Conservation (phyloP, 2,797 vertebrate species). For the Manis pentadactyla region DNA sequence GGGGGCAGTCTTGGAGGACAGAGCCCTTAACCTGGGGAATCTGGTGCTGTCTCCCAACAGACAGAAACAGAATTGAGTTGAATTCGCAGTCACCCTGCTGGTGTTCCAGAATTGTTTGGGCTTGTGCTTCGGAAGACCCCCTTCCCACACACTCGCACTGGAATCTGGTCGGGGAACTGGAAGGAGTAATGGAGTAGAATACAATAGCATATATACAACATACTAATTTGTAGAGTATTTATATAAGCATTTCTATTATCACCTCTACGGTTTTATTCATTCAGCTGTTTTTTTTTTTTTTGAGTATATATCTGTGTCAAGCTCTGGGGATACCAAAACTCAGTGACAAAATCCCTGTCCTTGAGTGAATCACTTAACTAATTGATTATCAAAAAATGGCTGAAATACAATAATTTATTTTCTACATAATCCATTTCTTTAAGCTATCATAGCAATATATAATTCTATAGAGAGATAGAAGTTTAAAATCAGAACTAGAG, state of each 20-base stretch:
- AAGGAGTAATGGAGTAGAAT: too few species aligned
- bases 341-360: neutral
- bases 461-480: neutral
- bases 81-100: too few species aligned
- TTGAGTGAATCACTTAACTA: neutral
- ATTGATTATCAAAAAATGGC: neutral
- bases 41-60: too few species aligned
- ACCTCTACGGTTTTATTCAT: neutral
- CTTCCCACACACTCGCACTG: too few species aligned
- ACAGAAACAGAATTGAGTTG: too few species aligned
- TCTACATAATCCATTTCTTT: neutral
- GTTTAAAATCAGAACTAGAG: constrained; percentile 17
- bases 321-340: neutral
- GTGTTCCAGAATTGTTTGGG: too few species aligned
- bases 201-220: neutral
- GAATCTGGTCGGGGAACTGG: too few species aligned
- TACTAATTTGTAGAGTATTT: neutral
- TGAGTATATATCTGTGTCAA: neutral
- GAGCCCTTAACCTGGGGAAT: too few species aligned
- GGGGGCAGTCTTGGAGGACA: too few species aligned
- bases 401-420: neutral
- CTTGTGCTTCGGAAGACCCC: too few species aligned
- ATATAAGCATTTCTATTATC: neutral
- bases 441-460: neutral
- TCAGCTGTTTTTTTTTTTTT: neutral